Conservation (phyloP, 2,113 vertebrate species). For the Dromiciops gliroides region DNA sequence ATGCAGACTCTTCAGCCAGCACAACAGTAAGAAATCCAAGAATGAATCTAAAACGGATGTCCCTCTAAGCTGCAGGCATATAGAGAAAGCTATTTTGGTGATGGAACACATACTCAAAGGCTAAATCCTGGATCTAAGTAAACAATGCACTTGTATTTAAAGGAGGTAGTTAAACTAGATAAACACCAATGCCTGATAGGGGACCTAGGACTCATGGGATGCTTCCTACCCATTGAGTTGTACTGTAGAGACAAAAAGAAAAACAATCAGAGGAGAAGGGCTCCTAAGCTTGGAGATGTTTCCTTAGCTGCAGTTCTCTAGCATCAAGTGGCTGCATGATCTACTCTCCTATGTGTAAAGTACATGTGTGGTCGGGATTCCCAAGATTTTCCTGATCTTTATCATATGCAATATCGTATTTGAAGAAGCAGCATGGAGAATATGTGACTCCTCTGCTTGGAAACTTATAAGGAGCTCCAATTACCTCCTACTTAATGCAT, state of each 20-base stretch:
- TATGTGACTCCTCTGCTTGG: background rate
- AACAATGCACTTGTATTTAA: background rate
- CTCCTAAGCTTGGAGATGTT: background rate
- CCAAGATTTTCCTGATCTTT: background rate
- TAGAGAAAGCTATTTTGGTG: background rate
- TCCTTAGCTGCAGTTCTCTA: background rate
- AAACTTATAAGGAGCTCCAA: background rate
- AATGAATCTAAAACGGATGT: background rate
- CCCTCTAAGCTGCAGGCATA: background rate
- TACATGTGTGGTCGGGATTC: too few species aligned
- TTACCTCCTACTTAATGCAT: background rate
- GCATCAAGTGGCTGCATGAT: background rate
- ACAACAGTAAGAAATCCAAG: background rate
- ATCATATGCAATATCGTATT: background rate
- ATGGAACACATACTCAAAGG: background rate
- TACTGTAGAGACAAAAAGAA: background rate
- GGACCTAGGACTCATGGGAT: background rate
- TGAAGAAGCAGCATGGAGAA: background rate
- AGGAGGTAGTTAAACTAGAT: background rate
- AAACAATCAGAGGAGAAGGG: background rate
- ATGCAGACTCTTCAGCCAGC: background rate
- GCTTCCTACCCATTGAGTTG: background rate
- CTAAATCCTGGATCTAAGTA: background rate
- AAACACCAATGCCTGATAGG: background rate
- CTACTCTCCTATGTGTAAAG: background rate